Conservation (phyloP, 2,888 invertebrate genomes). For the Falcaria lacertinaria region DNA sequence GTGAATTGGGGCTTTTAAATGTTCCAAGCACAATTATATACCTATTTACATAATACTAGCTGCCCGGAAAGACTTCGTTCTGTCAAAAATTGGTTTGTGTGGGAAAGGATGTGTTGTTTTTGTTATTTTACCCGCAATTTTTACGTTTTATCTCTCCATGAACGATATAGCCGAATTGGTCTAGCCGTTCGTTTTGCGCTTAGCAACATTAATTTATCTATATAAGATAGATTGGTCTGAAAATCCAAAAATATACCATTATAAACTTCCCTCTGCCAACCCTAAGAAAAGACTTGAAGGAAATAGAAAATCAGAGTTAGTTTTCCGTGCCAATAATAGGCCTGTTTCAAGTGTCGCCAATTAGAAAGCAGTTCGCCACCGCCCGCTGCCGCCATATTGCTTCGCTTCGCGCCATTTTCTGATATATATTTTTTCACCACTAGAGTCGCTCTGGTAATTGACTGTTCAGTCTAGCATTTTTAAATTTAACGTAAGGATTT, state of each 20-base stretch:
- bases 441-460: neutral
- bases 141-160: no score
- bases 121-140: no score
- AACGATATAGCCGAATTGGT: no score
- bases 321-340: conserved; percentile 23
- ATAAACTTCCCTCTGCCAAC: neutral
- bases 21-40: no score
- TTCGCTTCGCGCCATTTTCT: conserved; percentile 9
- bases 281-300: neutral
- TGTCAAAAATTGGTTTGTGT: no score
- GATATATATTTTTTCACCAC: conserved; percentile 1
- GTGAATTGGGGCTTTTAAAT: no score
- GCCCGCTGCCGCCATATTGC: conserved; percentile 6
- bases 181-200: no score
- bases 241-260: neutral
- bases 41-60: no score
- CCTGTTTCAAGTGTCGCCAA: conserved; percentile 28
- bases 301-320: conserved; percentile 4
- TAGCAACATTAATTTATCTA: no score
- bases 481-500: neutral
- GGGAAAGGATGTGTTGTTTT: no score
- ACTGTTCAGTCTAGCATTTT: neutral
- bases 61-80: no score
- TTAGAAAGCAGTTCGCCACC: conserved; percentile 23
- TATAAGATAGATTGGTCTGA: no score